Conservation (phyloP, 2,797 vertebrate species). For the Sparidentex hasta region DNA sequence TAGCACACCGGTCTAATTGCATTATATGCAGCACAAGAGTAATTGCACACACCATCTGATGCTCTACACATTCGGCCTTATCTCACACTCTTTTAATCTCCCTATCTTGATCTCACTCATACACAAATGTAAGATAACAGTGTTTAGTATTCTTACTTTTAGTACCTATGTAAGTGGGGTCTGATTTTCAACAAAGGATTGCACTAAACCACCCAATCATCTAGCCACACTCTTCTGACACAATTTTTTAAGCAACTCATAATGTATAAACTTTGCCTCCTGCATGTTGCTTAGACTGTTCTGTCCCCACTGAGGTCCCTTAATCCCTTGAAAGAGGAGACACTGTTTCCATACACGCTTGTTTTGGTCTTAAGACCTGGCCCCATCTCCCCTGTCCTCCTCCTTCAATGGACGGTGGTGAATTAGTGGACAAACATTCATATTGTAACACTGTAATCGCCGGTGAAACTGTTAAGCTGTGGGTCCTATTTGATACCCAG, state of each 20-base stretch:
- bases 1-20: slow-evolving; percentile 77
- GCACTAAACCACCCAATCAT: background rate
- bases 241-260: background rate
- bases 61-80: slow-evolving; percentile 35
- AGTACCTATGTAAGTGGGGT: background rate
- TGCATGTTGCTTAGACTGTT: background rate
- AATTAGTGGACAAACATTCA: background rate
- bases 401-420: background rate
- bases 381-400: background rate
- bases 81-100: slow-evolving; percentile 14
- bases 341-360: background rate
- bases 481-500: background rate
- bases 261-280: background rate
- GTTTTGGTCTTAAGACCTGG: slow-evolving; percentile 3
- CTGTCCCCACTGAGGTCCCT: background rate
- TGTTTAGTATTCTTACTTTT: slow-evolving; percentile 9
- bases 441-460: background rate
- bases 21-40: slow-evolving; percentile 75
- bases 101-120: slow-evolving; percentile 2
- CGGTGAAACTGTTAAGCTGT: background rate
- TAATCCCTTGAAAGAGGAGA: background rate
- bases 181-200: background rate
- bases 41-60: slow-evolving; percentile 77
- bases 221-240: background rate
- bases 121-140: background rate